phyloP scores from a whole-genome alignment of 2,113 vertebrate species.

The Menidia beryllina region DNA sequence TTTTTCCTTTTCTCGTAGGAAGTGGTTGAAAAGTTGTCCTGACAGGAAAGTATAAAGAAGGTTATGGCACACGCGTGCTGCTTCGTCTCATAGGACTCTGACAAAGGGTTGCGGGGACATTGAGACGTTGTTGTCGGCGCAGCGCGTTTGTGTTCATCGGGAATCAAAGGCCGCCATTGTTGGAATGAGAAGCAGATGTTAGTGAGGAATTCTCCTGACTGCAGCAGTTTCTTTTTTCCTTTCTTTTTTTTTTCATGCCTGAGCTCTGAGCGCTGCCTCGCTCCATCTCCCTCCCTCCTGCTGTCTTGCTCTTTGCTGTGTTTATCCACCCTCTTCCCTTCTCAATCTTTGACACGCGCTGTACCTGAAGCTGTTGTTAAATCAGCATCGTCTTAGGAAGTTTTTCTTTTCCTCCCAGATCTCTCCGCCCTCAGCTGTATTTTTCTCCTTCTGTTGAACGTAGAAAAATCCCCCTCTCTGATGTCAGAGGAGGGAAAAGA shows the following conservation, averaged over 20 bases:
- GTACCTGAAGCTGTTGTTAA: conserved; percentile 57
- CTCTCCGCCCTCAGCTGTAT: neutral
- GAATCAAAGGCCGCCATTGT: conserved; percentile 87
- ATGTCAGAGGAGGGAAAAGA: conserved; percentile 41
- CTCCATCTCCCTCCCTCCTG: conserved; percentile 41
- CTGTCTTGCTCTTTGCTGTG: conserved; percentile 17
- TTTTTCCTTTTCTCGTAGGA: neutral
- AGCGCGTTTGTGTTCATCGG: conserved; percentile 50
- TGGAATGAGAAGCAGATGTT: conserved; percentile 93
- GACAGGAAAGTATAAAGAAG: neutral
- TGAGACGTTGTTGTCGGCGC: conserved; percentile 26
- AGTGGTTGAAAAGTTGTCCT: neutral
- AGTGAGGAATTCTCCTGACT: conserved; percentile 86
- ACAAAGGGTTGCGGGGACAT: conserved; percentile 33
- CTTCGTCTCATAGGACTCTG: conserved; percentile 43
- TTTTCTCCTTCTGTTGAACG: conserved; percentile 10
- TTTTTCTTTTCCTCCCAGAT: conserved; percentile 34
- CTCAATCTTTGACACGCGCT: conserved; percentile 35
- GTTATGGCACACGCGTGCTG: neutral
- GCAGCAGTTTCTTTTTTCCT: conserved; percentile 82
- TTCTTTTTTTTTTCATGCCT: conserved; percentile 63
- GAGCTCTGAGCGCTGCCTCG: conserved; percentile 50
- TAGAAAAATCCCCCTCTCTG: neutral
- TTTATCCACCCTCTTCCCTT: conserved; percentile 6
- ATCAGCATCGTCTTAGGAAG: conserved; percentile 4